These are phyloP conservation scores for Myrmecophaga tridactyla DNA, from an alignment of 2,113 vertebrate genomes.

Conservation along the genomic window DNA sequence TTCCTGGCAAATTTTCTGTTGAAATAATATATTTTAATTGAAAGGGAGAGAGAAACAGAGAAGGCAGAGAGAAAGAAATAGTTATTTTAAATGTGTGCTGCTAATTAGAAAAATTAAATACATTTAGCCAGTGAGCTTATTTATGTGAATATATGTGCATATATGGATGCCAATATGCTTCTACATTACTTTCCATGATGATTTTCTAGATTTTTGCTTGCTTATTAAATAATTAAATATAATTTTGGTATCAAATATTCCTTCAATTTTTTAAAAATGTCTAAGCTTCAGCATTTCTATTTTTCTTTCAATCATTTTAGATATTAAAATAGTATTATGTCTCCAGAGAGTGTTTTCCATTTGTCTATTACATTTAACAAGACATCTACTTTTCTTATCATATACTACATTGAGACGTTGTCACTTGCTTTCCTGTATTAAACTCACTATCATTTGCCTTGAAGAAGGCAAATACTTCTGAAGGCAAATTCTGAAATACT, in stretches of 20 bases:
- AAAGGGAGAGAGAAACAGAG: not conserved
- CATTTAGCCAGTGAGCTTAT: not conserved
- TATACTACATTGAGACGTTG: not conserved
- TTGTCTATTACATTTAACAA: not conserved
- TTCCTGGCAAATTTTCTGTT: not conserved
- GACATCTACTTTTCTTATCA: not conserved
- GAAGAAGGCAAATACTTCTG: too few relatives aligned
- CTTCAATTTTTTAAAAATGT: not conserved
- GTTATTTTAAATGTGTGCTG: not conserved
- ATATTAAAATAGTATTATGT: not conserved
- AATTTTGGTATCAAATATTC: not conserved
- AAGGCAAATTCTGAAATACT: slow-evolving; percentile 29
- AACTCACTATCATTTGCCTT: not conserved
- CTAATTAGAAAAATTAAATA: not conserved
- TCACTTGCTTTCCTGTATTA: not conserved
- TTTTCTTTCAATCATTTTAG: not conserved
- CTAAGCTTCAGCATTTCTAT: not conserved
- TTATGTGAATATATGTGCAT: not conserved
- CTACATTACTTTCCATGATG: not conserved
- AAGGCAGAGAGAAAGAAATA: not conserved
- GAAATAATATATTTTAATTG: not conserved
- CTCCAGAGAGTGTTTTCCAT: not conserved
- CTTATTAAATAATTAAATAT: not conserved
- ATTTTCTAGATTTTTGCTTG: not conserved
- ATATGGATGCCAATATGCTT: not conserved